phyloP scores from a whole-genome alignment of 2,113 vertebrate species.

The Epinephelus lanceolatus region DNA sequence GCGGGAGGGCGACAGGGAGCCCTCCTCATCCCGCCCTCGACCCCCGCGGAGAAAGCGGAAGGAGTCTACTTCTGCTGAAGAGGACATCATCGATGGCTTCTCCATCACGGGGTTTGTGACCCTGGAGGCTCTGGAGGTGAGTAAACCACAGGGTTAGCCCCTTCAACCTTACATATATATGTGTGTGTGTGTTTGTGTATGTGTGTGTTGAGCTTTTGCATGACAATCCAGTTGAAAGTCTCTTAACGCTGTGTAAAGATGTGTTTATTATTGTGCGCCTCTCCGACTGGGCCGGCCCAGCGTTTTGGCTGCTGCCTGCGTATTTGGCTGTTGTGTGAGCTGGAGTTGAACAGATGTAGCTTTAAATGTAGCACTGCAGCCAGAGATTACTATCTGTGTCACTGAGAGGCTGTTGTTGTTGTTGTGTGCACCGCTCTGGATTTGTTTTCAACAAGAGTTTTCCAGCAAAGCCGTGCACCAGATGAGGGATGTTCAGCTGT shows the following conservation, averaged over 20 bases:
- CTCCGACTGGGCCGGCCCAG: slow-evolving; percentile 8
- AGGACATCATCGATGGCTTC: slow-evolving; percentile 97
- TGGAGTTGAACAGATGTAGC: slow-evolving; percentile 72
- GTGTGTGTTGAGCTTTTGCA: not conserved
- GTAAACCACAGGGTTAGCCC: slow-evolving; percentile 25
- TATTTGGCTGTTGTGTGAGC: slow-evolving; percentile 61
- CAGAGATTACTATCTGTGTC: slow-evolving; percentile 67
- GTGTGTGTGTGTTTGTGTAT: not conserved
- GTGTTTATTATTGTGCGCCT: slow-evolving; percentile 40
- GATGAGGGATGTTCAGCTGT: slow-evolving; percentile 52
- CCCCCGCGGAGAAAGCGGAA: slow-evolving; percentile 93
- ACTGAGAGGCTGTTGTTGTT: slow-evolving; percentile 49
- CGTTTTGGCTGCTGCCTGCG: slow-evolving; percentile 41
- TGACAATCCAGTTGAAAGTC: slow-evolving; percentile 1
- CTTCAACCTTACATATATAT: not conserved
- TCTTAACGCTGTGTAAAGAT: slow-evolving; percentile 34
- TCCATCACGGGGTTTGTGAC: slow-evolving; percentile 93
- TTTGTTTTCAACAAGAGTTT: slow-evolving; percentile 65
- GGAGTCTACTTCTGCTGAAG: slow-evolving; percentile 93
- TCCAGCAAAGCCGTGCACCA: slow-evolving; percentile 49
- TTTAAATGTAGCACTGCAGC: slow-evolving; percentile 62
- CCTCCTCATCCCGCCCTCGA: slow-evolving; percentile 89
- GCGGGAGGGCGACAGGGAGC: slow-evolving; percentile 88
- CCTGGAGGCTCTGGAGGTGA: slow-evolving; percentile 94
- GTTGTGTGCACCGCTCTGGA: slow-evolving; percentile 51